phyloP scores from a whole-genome alignment of 2,888 invertebrate species.

The Caenorhabditis drosophilae region DNA sequence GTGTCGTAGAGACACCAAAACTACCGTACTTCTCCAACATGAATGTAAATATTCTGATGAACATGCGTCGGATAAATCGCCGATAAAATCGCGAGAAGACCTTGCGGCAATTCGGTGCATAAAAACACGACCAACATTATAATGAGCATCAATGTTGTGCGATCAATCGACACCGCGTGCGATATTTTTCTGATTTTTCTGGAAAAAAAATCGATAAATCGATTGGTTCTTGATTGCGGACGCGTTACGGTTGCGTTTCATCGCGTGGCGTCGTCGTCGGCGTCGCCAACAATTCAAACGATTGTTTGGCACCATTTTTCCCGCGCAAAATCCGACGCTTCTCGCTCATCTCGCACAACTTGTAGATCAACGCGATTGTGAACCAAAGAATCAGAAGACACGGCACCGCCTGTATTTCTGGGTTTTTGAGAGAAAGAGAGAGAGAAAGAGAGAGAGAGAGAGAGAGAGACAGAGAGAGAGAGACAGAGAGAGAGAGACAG shows the following conservation, averaged over 20 bases:
- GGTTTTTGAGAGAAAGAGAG: no score
- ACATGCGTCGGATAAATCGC: constrained; percentile 60
- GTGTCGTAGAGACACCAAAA: no score
- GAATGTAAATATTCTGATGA: constrained; percentile 55
- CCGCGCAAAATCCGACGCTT: constrained; percentile 49
- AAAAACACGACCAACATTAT: constrained; percentile 58
- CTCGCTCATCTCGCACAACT: constrained; percentile 53
- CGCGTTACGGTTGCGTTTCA: constrained; percentile 16
- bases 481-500: not conserved
- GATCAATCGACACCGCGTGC: constrained; percentile 43
- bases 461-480: no score
- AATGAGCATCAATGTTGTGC: constrained; percentile 57
- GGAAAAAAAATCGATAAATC: constrained; percentile 1
- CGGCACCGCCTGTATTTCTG: constrained; percentile 53
- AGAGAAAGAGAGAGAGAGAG: not conserved
- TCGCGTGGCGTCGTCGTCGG: constrained; percentile 18
- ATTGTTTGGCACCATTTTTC: constrained; percentile 15
- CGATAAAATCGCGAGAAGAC: constrained; percentile 52
- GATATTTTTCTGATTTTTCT: constrained; percentile 30
- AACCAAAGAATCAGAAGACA: constrained; percentile 56
- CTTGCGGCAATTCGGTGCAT: constrained; percentile 59
- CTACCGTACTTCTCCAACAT: constrained; percentile 50
- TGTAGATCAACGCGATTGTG: constrained; percentile 55
- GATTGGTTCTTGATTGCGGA: not conserved
- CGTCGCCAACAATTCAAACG: constrained; percentile 25